Conservation (phyloP, 2,888 invertebrate species). For the Saturnia pavonia region DNA sequence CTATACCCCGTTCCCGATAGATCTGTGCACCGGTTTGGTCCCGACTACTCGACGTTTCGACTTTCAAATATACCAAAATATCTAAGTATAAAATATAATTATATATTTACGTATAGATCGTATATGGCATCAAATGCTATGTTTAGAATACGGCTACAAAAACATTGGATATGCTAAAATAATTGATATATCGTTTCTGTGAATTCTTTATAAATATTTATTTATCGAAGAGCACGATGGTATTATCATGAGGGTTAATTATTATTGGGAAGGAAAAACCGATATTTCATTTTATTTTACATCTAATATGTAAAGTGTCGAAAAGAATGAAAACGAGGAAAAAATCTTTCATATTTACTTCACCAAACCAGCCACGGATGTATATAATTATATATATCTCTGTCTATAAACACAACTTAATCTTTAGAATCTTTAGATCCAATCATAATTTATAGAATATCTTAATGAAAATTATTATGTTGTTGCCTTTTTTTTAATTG, state of each 20-base stretch:
- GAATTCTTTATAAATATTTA: neutral
- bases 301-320: neutral
- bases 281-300: neutral
- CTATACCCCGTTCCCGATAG: constrained; percentile 55
- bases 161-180: constrained; percentile 71
- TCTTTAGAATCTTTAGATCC: neutral
- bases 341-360: constrained; percentile 19
- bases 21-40: constrained; percentile 79
- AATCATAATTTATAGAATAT: neutral
- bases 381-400: neutral
- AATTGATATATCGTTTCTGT: constrained; percentile 52
- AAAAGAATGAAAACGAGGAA: neutral
- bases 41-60: constrained; percentile 48
- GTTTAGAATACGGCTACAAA: constrained; percentile 55
- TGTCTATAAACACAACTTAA: neutral
- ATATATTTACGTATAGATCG: constrained; percentile 67
- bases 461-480: neutral
- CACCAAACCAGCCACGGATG: constrained; percentile 37
- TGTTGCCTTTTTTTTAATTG: too few relatives aligned
- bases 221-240: neutral
- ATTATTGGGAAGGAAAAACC: neutral
- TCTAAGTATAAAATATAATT: constrained; percentile 43
- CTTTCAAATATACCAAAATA: constrained; percentile 23
- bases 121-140: constrained; percentile 70
- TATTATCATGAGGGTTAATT: neutral